A percentile compares a stretch with the other conserved stretches of the same genome.
Conservation (phyloP, 2,797 vertebrate genomes). For the Orestias chungarensis region DNA sequence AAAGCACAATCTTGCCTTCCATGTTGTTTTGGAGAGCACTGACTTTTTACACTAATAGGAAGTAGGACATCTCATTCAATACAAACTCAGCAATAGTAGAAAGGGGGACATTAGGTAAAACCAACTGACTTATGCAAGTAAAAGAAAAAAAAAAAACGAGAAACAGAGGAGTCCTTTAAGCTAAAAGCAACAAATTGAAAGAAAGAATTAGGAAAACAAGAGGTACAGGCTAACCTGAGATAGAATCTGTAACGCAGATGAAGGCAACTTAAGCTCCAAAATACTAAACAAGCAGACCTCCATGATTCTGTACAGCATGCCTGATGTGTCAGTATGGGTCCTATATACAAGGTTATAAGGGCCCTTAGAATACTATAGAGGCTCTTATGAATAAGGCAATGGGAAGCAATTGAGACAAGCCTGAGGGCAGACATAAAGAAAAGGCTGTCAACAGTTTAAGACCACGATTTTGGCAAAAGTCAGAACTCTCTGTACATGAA, state of each 20-base stretch:
- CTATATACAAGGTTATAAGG: background rate
- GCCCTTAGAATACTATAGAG: background rate
- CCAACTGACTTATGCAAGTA: background rate
- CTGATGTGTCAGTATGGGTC: too few relatives aligned
- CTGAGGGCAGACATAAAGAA: background rate
- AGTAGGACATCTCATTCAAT: background rate
- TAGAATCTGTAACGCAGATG: background rate
- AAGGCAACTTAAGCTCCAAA: background rate
- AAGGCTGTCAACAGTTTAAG: background rate
- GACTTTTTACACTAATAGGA: too few relatives aligned
- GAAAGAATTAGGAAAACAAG: background rate
- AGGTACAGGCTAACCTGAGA: too few relatives aligned
- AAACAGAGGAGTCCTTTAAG: background rate
- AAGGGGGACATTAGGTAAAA: background rate
- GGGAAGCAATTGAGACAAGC: background rate
- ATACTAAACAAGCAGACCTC: background rate
- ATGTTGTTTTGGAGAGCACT: too few relatives aligned
- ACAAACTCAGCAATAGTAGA: too few relatives aligned
- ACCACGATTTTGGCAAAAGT: background rate
- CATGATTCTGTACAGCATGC: background rate
- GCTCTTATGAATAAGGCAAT: background rate
- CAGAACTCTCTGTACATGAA: background rate
- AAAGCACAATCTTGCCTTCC: too few relatives aligned
- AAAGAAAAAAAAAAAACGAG: too few relatives aligned
- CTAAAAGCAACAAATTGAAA: background rate